These are phyloP conservation scores for Autographa pulchrina DNA, from an alignment of 2,888 invertebrate species.

Conservation along the genomic window DNA sequence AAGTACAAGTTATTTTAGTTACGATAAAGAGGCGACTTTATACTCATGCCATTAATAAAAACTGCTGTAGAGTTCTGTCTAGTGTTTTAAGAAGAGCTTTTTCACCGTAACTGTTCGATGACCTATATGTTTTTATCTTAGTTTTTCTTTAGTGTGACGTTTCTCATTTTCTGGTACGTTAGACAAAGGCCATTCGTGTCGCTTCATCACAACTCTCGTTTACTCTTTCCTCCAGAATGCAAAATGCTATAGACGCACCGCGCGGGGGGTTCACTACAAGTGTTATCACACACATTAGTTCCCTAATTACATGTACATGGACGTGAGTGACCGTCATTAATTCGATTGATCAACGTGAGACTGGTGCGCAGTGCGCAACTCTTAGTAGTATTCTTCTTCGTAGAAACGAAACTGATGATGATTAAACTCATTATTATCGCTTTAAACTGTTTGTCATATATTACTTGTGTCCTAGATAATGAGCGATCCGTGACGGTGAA, in stretches of 20 bases:
- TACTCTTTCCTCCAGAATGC: not conserved
- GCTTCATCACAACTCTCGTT: conserved; percentile 4
- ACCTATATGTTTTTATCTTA: conserved; percentile 40
- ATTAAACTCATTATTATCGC: conserved; percentile 30
- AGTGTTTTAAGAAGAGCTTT: not conserved
- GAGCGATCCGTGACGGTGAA: conserved; percentile 55
- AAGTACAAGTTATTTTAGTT: not conserved
- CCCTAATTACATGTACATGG: too few relatives aligned
- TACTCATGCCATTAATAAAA: too few relatives aligned
- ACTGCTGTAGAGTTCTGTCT: too few relatives aligned
- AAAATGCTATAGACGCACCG: not conserved
- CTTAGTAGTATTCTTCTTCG: too few relatives aligned
- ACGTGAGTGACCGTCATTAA: not conserved
- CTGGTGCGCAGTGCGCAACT: not conserved
- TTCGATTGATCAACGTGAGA: not conserved
- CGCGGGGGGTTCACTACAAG: not conserved
- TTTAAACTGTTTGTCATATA: not conserved
- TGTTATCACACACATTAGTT: too few relatives aligned
- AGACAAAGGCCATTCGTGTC: conserved; percentile 16
- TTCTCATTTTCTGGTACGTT: conserved; percentile 45
- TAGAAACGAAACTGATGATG: conserved; percentile 12
- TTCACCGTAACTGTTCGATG: conserved; percentile 13
- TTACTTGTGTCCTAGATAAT: conserved; percentile 32
- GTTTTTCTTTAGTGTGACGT: conserved; percentile 34
- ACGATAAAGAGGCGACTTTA: not conserved